Conservation (phyloP, 2,888 invertebrate species). For the Eristalis arbustorum region DNA sequence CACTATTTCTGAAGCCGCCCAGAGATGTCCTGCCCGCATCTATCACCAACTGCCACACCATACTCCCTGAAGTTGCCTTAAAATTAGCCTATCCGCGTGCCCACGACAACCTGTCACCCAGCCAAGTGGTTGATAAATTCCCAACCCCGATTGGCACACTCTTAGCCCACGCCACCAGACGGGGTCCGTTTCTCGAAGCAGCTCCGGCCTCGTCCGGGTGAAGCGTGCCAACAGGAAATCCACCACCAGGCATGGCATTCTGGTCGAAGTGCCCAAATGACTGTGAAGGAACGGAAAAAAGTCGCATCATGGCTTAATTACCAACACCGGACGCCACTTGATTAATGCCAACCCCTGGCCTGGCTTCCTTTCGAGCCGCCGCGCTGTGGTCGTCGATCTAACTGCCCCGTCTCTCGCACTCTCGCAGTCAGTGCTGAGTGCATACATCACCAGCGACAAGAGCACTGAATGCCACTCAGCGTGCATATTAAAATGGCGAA, state of each 20-base stretch:
- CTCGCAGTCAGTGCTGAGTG: background rate
- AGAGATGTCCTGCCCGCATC: too few relatives aligned
- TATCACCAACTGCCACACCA: too few relatives aligned
- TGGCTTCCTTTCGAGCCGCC: conserved; percentile 29
- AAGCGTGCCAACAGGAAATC: conserved; percentile 20
- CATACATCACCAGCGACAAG: conserved; percentile 28
- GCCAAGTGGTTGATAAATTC: background rate
- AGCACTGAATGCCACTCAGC: conserved; percentile 22
- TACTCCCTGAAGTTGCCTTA: too few relatives aligned
- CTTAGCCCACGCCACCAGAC: background rate
- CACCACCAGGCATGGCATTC: conserved; percentile 18
- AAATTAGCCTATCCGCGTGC: too few relatives aligned
- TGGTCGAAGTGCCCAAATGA: conserved; percentile 28
- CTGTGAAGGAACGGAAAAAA: background rate
- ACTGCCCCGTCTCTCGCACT: background rate
- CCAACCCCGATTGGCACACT: background rate
- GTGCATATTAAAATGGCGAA: conserved; percentile 63
- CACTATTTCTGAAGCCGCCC: too few relatives aligned
- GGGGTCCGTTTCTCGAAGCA: background rate
- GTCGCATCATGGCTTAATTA: conserved; percentile 53
- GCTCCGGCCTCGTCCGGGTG: background rate
- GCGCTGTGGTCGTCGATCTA: background rate
- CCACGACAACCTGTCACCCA: background rate
- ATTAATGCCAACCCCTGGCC: conserved; percentile 60
- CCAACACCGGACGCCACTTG: conserved; percentile 65